Evolutionary conservation across 1,140 invertebrate genomes (phyloP).

Genomic region (Bicyclus anynana): DNA sequence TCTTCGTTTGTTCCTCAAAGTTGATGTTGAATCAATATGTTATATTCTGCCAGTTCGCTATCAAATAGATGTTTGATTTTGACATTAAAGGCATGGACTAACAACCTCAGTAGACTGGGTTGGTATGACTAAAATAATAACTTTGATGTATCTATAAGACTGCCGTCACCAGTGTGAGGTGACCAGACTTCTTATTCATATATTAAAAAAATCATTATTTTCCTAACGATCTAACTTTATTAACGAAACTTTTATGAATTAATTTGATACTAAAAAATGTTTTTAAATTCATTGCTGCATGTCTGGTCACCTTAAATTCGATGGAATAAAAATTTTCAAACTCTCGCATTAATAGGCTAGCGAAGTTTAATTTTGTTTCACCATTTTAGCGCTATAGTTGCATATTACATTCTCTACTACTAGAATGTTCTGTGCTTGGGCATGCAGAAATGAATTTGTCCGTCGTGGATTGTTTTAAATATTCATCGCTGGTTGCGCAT

Average conservation of each 20-base stretch:
- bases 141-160: slow-evolving; percentile 42
- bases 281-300: slow-evolving; percentile 66
- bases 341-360: slow-evolving; percentile 46
- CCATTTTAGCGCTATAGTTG: slow-evolving; percentile 53
- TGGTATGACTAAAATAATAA: slow-evolving; percentile 41
- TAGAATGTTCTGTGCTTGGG: slow-evolving; percentile 69
- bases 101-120: slow-evolving; percentile 68
- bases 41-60: slow-evolving; percentile 24
- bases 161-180: slow-evolving; percentile 67
- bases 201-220: slow-evolving; percentile 24
- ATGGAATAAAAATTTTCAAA: slow-evolving; percentile 33
- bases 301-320: slow-evolving; percentile 69
- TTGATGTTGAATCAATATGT: slow-evolving; percentile 13
- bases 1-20: slow-evolving; percentile 1
- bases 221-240: slow-evolving; percentile 13
- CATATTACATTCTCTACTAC: slow-evolving; percentile 51
- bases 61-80: slow-evolving; percentile 26
- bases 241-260: slow-evolving; percentile 2
- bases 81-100: slow-evolving; percentile 57
- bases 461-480: slow-evolving; percentile 55
- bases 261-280: slow-evolving; percentile 15
- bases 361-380: slow-evolving; percentile 38
- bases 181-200: slow-evolving; percentile 62
- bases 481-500: background rate
- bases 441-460: slow-evolving; percentile 72